Percentiles rank a stretch among this genome's conserved stretches.
Conservation (phyloP, 2,113 vertebrate species). For the Synodontis membranacea region DNA sequence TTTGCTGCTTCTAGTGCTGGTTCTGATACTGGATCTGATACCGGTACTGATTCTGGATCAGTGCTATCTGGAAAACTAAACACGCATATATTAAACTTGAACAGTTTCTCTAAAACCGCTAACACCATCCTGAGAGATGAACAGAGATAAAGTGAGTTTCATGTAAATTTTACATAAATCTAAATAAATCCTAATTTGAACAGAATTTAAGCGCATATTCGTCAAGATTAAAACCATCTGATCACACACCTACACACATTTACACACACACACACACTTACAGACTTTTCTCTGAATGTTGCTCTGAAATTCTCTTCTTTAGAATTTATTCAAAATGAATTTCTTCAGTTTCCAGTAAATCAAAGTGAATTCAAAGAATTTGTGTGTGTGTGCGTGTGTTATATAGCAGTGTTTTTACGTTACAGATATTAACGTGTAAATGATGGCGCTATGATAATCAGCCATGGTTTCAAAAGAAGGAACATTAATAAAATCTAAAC, state of each 20-base stretch:
- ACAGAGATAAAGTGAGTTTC: background rate
- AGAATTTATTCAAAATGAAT: background rate
- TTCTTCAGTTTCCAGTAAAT: background rate
- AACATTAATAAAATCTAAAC: background rate
- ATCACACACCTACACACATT: background rate
- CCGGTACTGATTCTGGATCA: no score
- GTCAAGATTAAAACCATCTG: background rate
- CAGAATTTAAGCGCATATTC: background rate
- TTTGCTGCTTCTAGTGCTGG: no score
- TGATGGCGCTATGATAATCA: background rate
- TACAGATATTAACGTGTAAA: background rate
- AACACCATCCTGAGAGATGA: background rate
- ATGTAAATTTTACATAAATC: background rate
- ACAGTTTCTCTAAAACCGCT: background rate
- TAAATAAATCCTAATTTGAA: background rate
- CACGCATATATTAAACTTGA: no score
- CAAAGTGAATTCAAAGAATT: background rate
- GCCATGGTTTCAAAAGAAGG: background rate
- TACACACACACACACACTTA: background rate
- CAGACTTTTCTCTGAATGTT: no score
- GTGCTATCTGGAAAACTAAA: no score
- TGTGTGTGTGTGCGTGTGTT: background rate
- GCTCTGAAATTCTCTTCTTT: no score
- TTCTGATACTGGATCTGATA: no score
- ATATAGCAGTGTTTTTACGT: no score